phyloP scores from a whole-genome alignment of 1,140 invertebrate genomes.

The Camponotus pennsylvanicus region DNA sequence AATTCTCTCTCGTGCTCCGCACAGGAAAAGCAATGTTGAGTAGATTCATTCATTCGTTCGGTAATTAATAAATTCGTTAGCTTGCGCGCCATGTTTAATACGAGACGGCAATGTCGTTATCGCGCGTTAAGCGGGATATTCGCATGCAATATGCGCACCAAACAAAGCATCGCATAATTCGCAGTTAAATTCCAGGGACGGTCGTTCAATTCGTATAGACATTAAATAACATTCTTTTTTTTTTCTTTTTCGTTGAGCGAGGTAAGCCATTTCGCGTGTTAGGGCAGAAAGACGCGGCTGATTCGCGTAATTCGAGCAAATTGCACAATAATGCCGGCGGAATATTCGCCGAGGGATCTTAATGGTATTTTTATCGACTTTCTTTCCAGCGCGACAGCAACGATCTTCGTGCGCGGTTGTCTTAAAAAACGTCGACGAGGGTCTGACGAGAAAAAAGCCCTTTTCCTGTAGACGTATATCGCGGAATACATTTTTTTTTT shows the following conservation, averaged over 20 bases:
- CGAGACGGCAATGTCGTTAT: neutral
- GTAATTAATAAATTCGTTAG: conserved; percentile 37
- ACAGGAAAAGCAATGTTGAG: neutral
- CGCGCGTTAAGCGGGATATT: conserved; percentile 17
- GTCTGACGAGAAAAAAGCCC: neutral
- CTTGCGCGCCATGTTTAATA: conserved; percentile 5
- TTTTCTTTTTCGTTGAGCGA: neutral
- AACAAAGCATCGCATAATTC: conserved; percentile 5
- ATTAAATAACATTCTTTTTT: conserved; percentile 17
- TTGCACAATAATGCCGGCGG: conserved; percentile 58
- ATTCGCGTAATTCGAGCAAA: conserved; percentile 62
- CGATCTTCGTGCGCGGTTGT: conserved; percentile 20
- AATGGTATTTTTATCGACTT: conserved; percentile 65
- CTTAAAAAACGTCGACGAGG: conserved; percentile 16
- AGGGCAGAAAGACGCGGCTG: conserved; percentile 44
- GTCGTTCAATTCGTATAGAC: conserved; percentile 41
- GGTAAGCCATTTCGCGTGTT: conserved; percentile 35
- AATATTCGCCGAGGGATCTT: conserved; percentile 60
- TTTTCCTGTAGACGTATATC: neutral
- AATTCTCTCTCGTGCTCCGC: conserved; percentile 5
- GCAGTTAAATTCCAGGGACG: conserved; percentile 12
- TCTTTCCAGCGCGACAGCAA: neutral
- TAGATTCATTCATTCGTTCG: neutral
- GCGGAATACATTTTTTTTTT: neutral
- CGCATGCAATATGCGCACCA: conserved; percentile 17